A percentile compares a stretch with the other conserved stretches of the same genome.
phyloP scores from a whole-genome alignment of 2,888 invertebrate species.

The Noctuana brunneofusca region DNA sequence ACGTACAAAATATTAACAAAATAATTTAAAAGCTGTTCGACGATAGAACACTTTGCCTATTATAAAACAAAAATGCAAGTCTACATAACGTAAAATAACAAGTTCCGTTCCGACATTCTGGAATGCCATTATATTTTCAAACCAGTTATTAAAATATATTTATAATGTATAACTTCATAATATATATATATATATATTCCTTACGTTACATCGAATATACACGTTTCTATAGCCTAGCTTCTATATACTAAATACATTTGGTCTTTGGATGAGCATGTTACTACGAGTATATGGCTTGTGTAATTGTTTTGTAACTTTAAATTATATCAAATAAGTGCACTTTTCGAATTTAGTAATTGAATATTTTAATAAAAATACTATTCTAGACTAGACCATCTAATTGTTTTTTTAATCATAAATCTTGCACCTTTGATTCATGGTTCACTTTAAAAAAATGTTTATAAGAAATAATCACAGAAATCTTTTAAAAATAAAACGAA shows the following conservation, averaged over 20 bases:
- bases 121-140: constrained; percentile 54
- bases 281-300: constrained; percentile 69
- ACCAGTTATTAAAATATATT: constrained; percentile 55
- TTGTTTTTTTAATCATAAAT: constrained; percentile 27
- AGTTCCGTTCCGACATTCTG: constrained; percentile 51
- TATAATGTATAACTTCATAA: constrained; percentile 54
- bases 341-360: constrained; percentile 71
- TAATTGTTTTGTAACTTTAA: constrained; percentile 70
- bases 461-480: constrained; percentile 67
- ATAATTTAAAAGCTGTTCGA: constrained; percentile 51
- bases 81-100: constrained; percentile 40
- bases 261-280: constrained; percentile 82
- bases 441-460: constrained; percentile 29
- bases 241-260: constrained; percentile 78
- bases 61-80: constrained; percentile 46
- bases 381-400: constrained; percentile 73
- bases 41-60: constrained; percentile 44
- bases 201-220: constrained; percentile 60
- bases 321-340: constrained; percentile 81
- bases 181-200: constrained; percentile 55
- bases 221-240: constrained; percentile 72
- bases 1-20: constrained; percentile 62
- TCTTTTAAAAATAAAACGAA: constrained; percentile 50
- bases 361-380: constrained; percentile 63
- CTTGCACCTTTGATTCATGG: constrained; percentile 34